A percentile compares a stretch with the other conserved stretches of the same genome.
phyloP scores from a whole-genome alignment of 2,113 vertebrate genomes.

The Eulacestoma nigropectus region DNA sequence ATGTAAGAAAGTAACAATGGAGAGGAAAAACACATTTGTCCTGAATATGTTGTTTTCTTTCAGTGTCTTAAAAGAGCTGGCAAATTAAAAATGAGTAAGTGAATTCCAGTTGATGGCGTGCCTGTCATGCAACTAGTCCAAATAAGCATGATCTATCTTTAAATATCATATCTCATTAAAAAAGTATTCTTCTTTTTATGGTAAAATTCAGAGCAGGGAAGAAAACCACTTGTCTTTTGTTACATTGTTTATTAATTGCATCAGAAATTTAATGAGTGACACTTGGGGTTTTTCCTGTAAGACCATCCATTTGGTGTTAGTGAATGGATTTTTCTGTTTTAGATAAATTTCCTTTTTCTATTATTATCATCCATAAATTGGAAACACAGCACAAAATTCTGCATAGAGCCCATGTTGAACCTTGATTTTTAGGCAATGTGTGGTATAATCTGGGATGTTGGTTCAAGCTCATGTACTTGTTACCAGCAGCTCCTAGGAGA shows the following conservation, averaged over 20 bases:
- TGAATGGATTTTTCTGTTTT: not conserved
- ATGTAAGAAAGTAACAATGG: not conserved
- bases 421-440: not conserved
- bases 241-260: not conserved
- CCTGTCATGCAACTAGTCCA: not conserved
- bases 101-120: not conserved
- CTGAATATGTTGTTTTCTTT: not conserved
- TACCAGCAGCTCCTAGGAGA: not conserved
- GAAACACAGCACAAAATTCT: not conserved
- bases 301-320: not conserved
- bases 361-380: not conserved
- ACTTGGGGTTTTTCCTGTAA: not conserved
- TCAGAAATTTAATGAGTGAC: not conserved
- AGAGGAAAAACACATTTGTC: not conserved
- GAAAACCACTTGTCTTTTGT: not conserved
- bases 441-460: not conserved
- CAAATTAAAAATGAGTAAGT: not conserved
- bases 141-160: not conserved
- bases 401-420: not conserved
- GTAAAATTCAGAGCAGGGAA: not conserved
- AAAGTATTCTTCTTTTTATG: not conserved
- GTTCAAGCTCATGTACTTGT: not conserved
- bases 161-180: not conserved
- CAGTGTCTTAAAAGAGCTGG: not conserved
- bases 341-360: not conserved